Evolutionary conservation across 1,140 invertebrate genomes (phyloP), one percentile per base, ranked within the genome.

Genomic region (Trichoplusia ni): DNA sequence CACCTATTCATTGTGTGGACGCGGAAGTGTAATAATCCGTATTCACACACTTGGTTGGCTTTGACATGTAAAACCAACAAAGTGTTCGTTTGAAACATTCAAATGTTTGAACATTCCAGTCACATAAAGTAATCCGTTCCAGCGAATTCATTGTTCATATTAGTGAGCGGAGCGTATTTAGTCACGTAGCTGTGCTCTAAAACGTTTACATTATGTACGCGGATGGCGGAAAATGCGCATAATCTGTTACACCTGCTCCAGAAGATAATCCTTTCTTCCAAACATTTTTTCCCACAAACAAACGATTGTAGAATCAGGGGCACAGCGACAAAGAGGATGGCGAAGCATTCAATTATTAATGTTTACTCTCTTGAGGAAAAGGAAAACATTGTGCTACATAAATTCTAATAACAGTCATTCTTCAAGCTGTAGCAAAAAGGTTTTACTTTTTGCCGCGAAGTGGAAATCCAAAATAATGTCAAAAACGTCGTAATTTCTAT

Each of bases 101-200:
- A 44, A 53, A 53, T 70, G 65, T 69, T 72, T 68, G 59, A 75
- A 71, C 67, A 59, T 75, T 71, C 73, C 69, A 75, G 71, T 72
- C 71, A 69, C 69, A 77, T 67, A 72, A 70, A 74, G 69, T 79
- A 72, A 69, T 76, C 70, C 38, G 56, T 74, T 77, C 73, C 69
- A 73, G 71, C 67, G 63, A 79, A 75, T 78, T 67, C 74, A 69
- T 74, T 68, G 70, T 79, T 80, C 60, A 77, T 71, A 79, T 83
- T 78, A 79, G 75, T 71, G 66, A 66, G 54, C 66, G 62, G 47
- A 73, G 66, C 64, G 69, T 81, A 73, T 79, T 71, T 49, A 71
- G 78, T 74, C 76, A 81, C 78, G 77, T 77, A 58, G 71, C 71
- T 63, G 38, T 61, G 66, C 40, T 69, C 61, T 64, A 54, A 64